phyloP scores from a whole-genome alignment of 1,140 invertebrate genomes.

The Apis laboriosa region DNA sequence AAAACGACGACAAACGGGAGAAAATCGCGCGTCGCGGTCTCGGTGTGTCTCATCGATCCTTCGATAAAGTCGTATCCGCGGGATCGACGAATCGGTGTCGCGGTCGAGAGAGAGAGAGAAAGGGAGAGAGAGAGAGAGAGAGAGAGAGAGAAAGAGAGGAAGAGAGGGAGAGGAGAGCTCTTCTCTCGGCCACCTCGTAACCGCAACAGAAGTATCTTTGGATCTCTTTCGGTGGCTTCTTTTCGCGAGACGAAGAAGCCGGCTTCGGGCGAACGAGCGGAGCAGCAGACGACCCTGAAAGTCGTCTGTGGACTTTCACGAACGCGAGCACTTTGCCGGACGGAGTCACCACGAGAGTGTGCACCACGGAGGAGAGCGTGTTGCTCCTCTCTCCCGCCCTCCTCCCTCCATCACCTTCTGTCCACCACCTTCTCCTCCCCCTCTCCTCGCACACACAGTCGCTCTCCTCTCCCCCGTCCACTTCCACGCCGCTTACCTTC shows the following conservation, averaged over 20 bases:
- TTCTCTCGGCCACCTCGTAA: neutral
- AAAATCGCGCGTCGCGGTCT: neutral
- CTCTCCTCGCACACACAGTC: neutral
- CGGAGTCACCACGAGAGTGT: constrained; percentile 67
- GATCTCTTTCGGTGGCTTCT: constrained; percentile 49
- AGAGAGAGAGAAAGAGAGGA: neutral
- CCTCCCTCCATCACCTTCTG: constrained; percentile 5
- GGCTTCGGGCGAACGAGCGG: constrained; percentile 65
- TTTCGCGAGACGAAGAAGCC: constrained; percentile 55
- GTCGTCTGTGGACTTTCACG: constrained; percentile 78
- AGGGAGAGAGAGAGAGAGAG: neutral
- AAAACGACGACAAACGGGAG: neutral
- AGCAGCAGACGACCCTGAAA: constrained; percentile 78
- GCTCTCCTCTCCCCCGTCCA: neutral
- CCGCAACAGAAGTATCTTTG: constrained; percentile 12
- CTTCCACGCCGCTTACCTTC: neutral
- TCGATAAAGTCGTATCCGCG: neutral
- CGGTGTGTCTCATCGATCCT: constrained; percentile 20
- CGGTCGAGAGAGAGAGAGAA: neutral
- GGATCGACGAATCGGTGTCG: neutral
- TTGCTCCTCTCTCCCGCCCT: constrained; percentile 37
- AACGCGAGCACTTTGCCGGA: constrained; percentile 74
- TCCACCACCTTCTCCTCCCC: constrained; percentile 29
- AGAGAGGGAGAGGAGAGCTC: neutral
- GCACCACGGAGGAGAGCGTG: constrained; percentile 63